Evolutionary conservation across 2,113 vertebrate genomes (phyloP), one percentile per base, ranked within the genome.

Genomic region (Myiopsitta monachus): DNA sequence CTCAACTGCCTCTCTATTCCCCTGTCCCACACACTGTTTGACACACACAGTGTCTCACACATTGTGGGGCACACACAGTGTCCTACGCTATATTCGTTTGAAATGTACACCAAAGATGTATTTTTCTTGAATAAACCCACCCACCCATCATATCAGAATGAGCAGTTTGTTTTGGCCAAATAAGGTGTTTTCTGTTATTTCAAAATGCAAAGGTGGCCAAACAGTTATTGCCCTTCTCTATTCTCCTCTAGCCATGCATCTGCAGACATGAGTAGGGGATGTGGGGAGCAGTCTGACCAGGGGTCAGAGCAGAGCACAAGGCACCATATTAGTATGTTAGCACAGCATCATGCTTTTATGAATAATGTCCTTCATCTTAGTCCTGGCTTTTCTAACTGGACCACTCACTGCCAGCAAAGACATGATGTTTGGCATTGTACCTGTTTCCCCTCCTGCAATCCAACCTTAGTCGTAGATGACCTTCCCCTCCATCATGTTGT

Each of bases 301-400:
- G 11, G 14, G 49, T 66, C 22, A 55, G 18, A 21, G 39, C 47
- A 69, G 68, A 75, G 43, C 52, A 69, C 59, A 31, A 33, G 12
- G 18, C 0, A 1, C 14, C 0, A 0, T 26, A 23, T 16, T 0
- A 2, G 23, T 1, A 4, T 9, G 21, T 73, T 68, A 24, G 27
- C 1, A 0, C 31, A 49, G 61, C 39, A 67, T 55, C 41, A 30
- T 55, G 23, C 21, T 79, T 66, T 13, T 21, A 24, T 3, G 33
- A 82, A 14, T 6, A 5, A 7, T 1, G 0, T 54, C 36, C 44
- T 77, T 74, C 2, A 1, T 57, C 44, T 16, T 24, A 55, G 47
- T 27, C 39, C 52, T 47, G 43, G 10, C 30, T 49, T 74, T 75
- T 59, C n/a, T 75, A n/a, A 19, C 24, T 19, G 63, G 33, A 43